Percentiles rank a stretch among this genome's conserved stretches.
phyloP scores from a whole-genome alignment of 2,888 invertebrate species.

The Tenthredo notha region DNA sequence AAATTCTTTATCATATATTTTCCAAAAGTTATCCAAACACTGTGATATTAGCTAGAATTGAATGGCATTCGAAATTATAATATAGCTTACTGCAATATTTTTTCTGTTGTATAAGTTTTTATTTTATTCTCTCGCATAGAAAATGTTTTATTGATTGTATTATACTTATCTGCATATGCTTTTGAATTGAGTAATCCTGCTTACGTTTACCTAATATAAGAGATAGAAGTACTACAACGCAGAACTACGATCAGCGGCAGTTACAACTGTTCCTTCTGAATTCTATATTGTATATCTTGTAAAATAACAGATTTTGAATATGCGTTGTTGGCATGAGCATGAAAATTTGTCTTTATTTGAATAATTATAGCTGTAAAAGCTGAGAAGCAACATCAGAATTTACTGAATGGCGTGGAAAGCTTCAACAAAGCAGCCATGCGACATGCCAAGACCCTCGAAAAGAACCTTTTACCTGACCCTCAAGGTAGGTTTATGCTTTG shows the following conservation, averaged over 20 bases:
- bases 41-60: conserved; percentile 32
- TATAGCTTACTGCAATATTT: conserved; percentile 50
- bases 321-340: conserved; percentile 40
- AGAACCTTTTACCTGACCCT: conserved; percentile 87
- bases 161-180: not conserved
- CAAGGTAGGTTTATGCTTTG: conserved; percentile 81
- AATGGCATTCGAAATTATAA: conserved; percentile 14
- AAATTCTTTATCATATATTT: conserved; percentile 44
- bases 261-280: not conserved
- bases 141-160: not conserved
- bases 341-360: conserved; percentile 63
- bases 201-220: not conserved
- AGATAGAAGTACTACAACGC: not conserved
- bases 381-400: conserved; percentile 87
- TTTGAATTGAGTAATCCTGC: conserved; percentile 10
- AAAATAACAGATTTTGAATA: not conserved
- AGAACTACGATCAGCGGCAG: not conserved
- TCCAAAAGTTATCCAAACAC: not conserved
- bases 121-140: not conserved
- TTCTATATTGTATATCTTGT: conserved; percentile 24
- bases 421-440: conserved; percentile 88
- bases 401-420: conserved; percentile 86
- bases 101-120: conserved; percentile 54
- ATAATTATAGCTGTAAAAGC: conserved; percentile 83
- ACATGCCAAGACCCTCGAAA: conserved; percentile 87